These are phyloP conservation scores for Nothura maculosa DNA, from an alignment of 2,797 vertebrate species.

Conservation along the genomic window DNA sequence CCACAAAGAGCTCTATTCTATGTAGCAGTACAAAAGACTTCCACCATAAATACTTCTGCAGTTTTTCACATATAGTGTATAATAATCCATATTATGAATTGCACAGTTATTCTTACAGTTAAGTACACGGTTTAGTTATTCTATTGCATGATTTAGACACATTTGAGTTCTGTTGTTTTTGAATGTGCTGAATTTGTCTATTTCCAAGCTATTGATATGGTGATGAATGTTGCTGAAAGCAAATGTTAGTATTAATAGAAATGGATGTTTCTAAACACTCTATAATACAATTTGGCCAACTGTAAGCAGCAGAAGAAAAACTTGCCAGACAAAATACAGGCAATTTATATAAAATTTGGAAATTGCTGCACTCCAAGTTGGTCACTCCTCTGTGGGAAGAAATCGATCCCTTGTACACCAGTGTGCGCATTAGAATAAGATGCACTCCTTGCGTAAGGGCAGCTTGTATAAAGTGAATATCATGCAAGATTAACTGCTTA, in stretches of 20 bases:
- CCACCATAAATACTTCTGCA: background rate
- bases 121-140: too few species aligned
- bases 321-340: background rate
- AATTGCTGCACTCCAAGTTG: background rate
- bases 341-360: background rate
- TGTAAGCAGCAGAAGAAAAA: background rate
- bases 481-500: background rate
- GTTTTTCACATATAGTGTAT: background rate
- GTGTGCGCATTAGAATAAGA: background rate
- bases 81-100: background rate
- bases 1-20: background rate
- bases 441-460: background rate
- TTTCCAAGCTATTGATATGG: background rate
- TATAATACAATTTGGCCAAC: background rate
- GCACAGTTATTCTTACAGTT: background rate
- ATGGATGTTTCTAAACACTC: background rate
- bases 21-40: background rate
- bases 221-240: background rate
- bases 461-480: background rate
- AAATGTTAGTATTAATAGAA: conserved; percentile 1
- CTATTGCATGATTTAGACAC: background rate
- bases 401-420: background rate
- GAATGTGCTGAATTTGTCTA: too few species aligned
- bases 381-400: background rate
- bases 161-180: too few species aligned